Evolutionary conservation across 1,140 invertebrate species (phyloP).

Genomic region (Goniozus legneri): DNA sequence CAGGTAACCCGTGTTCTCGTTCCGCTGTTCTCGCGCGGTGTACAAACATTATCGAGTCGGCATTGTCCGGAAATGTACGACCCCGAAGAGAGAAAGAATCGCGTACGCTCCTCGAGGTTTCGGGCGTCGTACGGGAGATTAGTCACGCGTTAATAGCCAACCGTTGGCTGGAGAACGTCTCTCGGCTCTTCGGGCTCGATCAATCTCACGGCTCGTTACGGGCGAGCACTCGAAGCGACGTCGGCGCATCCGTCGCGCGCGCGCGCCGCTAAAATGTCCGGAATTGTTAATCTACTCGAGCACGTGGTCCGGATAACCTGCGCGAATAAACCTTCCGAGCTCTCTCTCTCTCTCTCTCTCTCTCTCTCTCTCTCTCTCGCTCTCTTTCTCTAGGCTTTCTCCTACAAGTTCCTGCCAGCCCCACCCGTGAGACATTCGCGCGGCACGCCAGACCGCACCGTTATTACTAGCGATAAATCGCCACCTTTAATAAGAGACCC

Average conservation of each 20-base stretch:
- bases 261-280: conserved; percentile 28
- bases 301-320: background rate
- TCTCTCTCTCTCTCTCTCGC: no score
- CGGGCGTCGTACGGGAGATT: background rate
- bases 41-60: no score
- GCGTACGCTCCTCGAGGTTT: no score
- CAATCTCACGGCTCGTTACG: conserved; percentile 39
- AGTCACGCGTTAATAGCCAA: background rate
- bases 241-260: conserved; percentile 28
- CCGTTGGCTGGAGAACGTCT: background rate
- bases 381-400: conserved; percentile 1
- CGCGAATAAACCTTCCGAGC: conserved; percentile 12
- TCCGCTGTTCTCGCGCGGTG: background rate
- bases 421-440: conserved; percentile 30
- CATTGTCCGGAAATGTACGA: no score
- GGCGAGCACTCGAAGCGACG: conserved; percentile 20
- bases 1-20: conserved; percentile 36
- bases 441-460: conserved; percentile 44
- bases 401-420: conserved; percentile 11
- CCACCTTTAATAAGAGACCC: conserved; percentile 53
- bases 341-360: no score
- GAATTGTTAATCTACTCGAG: conserved; percentile 34
- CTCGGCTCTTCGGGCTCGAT: conserved; percentile 32
- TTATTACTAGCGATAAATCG: conserved; percentile 54
- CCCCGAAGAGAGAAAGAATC: no score